These are phyloP conservation scores for Discoglossus pictus DNA, from an alignment of 2,797 vertebrate species.

Conservation along the genomic window DNA sequence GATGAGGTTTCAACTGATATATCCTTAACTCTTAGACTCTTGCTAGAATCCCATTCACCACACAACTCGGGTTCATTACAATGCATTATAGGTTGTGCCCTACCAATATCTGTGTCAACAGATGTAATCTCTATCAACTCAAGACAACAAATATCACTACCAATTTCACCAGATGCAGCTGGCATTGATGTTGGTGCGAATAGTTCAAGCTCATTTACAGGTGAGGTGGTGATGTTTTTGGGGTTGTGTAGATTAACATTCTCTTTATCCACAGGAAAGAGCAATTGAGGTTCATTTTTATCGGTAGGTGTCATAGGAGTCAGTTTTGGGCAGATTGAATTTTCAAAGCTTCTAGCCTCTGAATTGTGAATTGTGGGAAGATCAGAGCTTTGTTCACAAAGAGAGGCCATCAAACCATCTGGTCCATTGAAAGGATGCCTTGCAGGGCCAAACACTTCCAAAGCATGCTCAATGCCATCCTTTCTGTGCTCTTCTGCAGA, in stretches of 20 bases:
- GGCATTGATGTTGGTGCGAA: neutral
- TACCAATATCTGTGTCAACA: neutral
- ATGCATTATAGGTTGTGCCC: neutral
- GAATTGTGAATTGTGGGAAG: too few relatives aligned
- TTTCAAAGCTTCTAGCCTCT: too few relatives aligned
- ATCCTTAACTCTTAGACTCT: neutral
- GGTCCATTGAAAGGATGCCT: neutral
- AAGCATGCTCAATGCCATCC: too few relatives aligned
- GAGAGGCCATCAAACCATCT: too few relatives aligned
- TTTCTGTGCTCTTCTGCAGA: too few relatives aligned
- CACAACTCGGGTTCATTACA: neutral
- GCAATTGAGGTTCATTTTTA: too few relatives aligned
- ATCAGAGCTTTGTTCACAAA: too few relatives aligned
- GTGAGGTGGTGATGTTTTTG: slow-evolving; percentile 9
- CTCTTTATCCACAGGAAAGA: neutral
- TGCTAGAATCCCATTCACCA: neutral
- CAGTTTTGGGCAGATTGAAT: too few relatives aligned
- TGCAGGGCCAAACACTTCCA: too few relatives aligned
- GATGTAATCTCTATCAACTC: neutral
- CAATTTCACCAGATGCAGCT: neutral
- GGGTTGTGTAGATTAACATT: slow-evolving; percentile 41
- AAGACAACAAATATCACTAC: neutral
- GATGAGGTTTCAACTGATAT: neutral
- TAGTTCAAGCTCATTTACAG: neutral
- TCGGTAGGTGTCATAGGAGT: too few relatives aligned